Evolutionary conservation across 1,140 invertebrate species (phyloP).

Genomic region (Rhagoletis zephyria): DNA sequence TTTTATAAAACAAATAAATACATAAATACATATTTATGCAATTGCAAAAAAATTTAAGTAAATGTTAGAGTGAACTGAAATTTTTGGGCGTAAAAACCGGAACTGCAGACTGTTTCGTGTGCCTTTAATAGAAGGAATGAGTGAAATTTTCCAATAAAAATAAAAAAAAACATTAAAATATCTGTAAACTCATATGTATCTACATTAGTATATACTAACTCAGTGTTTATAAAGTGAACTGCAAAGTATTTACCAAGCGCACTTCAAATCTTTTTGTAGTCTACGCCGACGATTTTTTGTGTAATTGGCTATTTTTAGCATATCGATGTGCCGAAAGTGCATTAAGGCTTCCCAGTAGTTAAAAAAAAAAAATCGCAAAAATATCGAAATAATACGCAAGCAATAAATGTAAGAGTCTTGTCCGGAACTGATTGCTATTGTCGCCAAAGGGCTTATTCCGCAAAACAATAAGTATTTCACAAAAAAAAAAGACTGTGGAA

Average conservation of each 20-base stretch:
- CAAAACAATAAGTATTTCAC: neutral
- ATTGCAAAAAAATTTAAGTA: neutral
- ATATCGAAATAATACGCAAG: constrained; percentile 21
- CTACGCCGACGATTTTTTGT: constrained; percentile 24
- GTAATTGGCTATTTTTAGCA: constrained; percentile 48
- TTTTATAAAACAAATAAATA: constrained; percentile 23
- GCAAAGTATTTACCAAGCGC: constrained; percentile 22
- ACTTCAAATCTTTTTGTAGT: constrained; percentile 27
- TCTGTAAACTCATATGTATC: neutral
- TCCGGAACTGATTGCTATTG: neutral
- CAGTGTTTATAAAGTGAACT: neutral
- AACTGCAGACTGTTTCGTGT: constrained; percentile 51
- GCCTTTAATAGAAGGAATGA: constrained; percentile 35
- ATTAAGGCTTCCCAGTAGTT: constrained; percentile 43
- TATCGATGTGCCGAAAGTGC: constrained; percentile 36
- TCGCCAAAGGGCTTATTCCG: neutral
- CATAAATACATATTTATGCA: neutral
- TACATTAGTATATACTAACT: neutral
- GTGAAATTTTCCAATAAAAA: constrained; percentile 25
- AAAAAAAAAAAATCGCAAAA: constrained; percentile 12
- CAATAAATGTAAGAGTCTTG: neutral
- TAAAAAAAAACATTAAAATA: constrained; percentile 1
- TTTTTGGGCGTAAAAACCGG: constrained; percentile 43
- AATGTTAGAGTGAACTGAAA: neutral
- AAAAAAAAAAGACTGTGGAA: neutral